A percentile compares a stretch with the other conserved stretches of the same genome.
Evolutionary conservation across 2,888 invertebrate species (phyloP).

Genomic region (Drosophila setosimentum): DNA sequence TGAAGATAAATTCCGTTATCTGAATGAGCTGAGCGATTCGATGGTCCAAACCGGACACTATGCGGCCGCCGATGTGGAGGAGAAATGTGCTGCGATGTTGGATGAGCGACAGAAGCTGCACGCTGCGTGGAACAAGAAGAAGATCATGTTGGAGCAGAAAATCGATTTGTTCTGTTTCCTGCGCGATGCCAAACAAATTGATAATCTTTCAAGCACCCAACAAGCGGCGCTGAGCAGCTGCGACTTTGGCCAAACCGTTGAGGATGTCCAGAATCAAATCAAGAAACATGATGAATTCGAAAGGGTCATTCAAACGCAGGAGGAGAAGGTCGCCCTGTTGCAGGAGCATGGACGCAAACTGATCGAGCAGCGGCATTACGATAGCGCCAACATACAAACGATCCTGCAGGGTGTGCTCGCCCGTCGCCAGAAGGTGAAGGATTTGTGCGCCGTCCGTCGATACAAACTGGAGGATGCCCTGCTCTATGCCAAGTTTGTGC

Average conservation of each 20-base stretch:
- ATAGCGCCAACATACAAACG: conserved; percentile 91
- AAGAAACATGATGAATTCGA: conserved; percentile 98
- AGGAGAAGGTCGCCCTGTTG: conserved; percentile 93
- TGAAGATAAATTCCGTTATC: conserved; percentile 91
- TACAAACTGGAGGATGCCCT: conserved; percentile 91
- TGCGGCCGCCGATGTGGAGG: conserved; percentile 91
- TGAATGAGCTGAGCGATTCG: conserved; percentile 91
- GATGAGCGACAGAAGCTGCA: conserved; percentile 92
- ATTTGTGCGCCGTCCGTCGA: conserved; percentile 89
- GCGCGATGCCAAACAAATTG: conserved; percentile 96
- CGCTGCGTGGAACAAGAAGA: conserved; percentile 94
- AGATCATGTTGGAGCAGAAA: conserved; percentile 94
- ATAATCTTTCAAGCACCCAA: conserved; percentile 94
- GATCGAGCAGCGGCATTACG: conserved; percentile 95
- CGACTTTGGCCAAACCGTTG: conserved; percentile 92
- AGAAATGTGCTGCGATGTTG: conserved; percentile 91
- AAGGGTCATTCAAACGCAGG: conserved; percentile 93
- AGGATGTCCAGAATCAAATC: conserved; percentile 94
- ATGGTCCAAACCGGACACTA: conserved; percentile 95
- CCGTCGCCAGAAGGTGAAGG: conserved; percentile 88
- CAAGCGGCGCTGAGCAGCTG: conserved; percentile 91
- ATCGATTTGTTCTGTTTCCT: conserved; percentile 97
- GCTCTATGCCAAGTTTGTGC: conserved; percentile 94
- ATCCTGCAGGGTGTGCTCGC: conserved; percentile 91
- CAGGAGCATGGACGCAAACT: conserved; percentile 95